These are phyloP conservation scores for Spea bombifrons DNA, from an alignment of 2,113 vertebrate species.

Conservation along the genomic window DNA sequence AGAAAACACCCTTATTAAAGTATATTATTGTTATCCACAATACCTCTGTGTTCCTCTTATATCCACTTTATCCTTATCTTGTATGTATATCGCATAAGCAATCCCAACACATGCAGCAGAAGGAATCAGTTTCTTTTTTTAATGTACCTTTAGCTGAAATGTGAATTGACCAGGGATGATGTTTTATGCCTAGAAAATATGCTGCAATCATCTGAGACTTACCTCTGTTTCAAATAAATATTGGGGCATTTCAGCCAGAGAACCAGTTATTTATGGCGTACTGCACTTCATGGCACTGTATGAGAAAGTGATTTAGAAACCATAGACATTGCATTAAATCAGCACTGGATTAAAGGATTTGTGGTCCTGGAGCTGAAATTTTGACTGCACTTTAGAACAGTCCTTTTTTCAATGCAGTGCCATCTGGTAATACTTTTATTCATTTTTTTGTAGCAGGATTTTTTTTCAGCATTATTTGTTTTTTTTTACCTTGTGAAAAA, in stretches of 20 bases:
- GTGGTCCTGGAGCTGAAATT: too few relatives aligned
- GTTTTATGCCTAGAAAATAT: constrained; percentile 16
- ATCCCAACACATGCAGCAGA: constrained; percentile 17
- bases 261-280: constrained; percentile 33
- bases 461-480: too few relatives aligned
- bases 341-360: too few relatives aligned
- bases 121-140: constrained; percentile 4
- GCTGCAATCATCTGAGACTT: constrained; percentile 21
- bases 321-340: constrained; percentile 11
- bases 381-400: too few relatives aligned
- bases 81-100: constrained; percentile 7
- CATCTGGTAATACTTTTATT: too few relatives aligned
- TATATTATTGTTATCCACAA: constrained; percentile 6
- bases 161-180: constrained; percentile 12
- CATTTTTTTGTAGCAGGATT: too few relatives aligned
- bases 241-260: constrained; percentile 2
- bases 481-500: too few relatives aligned
- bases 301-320: constrained; percentile 33
- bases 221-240: constrained; percentile 19
- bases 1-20: neutral
- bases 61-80: constrained; percentile 28
- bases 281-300: constrained; percentile 21
- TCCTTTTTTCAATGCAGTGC: too few relatives aligned
- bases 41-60: neutral
- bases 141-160: constrained; percentile 9